These are phyloP conservation scores for Synanthedon vespiformis DNA, from an alignment of 2,888 invertebrate genomes.

Conservation along the genomic window DNA sequence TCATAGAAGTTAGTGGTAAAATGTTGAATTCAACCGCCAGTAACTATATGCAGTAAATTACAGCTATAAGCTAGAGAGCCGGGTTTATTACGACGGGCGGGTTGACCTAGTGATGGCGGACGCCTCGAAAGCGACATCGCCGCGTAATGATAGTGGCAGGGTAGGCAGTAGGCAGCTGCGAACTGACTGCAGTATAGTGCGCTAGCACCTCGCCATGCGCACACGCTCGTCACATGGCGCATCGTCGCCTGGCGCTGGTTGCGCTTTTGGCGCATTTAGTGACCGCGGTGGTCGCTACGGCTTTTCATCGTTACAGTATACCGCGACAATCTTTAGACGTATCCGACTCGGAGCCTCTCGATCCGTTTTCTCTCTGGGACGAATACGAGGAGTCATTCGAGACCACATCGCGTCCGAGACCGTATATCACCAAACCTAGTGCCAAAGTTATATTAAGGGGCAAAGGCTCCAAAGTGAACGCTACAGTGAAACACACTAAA, in stretches of 20 bases:
- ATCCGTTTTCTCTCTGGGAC: constrained; percentile 46
- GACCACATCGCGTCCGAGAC: constrained; percentile 22
- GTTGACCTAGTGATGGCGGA: constrained; percentile 52
- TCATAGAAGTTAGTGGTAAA: too few relatives aligned
- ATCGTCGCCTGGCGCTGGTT: constrained; percentile 62
- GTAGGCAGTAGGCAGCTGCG: constrained; percentile 39
- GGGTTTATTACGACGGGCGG: constrained; percentile 13
- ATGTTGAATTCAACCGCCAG: not conserved
- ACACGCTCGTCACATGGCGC: constrained; percentile 65
- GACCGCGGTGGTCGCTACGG: constrained; percentile 37
- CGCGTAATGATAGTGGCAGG: constrained; percentile 46
- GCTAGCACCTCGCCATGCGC: constrained; percentile 67
- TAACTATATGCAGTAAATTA: not conserved
- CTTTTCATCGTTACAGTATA: constrained; percentile 25
- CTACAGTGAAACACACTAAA: constrained; percentile 39
- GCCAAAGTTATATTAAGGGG: constrained; percentile 49
- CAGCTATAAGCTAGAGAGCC: not conserved
- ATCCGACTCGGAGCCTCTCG: constrained; percentile 41
- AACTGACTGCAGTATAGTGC: constrained; percentile 44
- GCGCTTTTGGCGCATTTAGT: constrained; percentile 54
- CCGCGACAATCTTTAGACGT: constrained; percentile 24
- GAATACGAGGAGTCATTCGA: constrained; percentile 49
- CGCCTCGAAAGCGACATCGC: constrained; percentile 55
- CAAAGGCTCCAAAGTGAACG: constrained; percentile 44
- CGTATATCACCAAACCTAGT: constrained; percentile 27